Base-by-base conservation (phyloP, 2,113 vertebrate genomes). In the Oxygymnocypris stewartii region DNA sequence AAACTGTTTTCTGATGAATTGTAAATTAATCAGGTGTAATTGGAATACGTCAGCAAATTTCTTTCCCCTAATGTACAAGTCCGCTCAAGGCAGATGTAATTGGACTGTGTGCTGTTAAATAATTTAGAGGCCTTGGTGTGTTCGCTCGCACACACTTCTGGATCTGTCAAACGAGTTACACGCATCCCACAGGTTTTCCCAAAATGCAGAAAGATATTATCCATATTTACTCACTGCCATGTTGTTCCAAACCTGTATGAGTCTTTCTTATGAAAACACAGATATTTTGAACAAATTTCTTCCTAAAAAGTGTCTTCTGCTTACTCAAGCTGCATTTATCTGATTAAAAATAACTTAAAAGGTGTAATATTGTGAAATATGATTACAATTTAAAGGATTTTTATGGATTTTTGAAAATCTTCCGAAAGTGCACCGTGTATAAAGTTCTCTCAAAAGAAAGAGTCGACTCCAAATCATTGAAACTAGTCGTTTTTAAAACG, bases 111-210 rank as follows among this genome's bases (percentile, higher is more conserved):
- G 28, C 44, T 35, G 80, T 71, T 82, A 65, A 42, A 82, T 82
- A 82, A 82, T 82, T 82, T 82, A 82, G 63, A 67, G 40, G 37
- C 14, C 20, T 81, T 82, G 42, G 28, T 49, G 40, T 82, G 79
- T 47, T 31, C 40, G 20, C 23, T 5, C 4, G 10, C 57, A 20
- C 71, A 44, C 40, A 6, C 37, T 79, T 79, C 57, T 79, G 77
- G 31, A 59, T 79, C 51, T 4, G 31, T 35, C 77, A 79, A 37
- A 79, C 18, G 51, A 37, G 31, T 23, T 59, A 12, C 11, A 59
- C 31, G 28, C 7, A 31, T 40, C 6, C 35, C 4, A 79, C 18
- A 12, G 78, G 54, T 14, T 80, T 23, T 37, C 16, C 16, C 47
- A 78, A 16, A 23, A 54, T 54, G 25, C 47, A 35, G 51, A 65